Conservation (phyloP, 2,888 invertebrate species). For the Campoplex nolae region DNA sequence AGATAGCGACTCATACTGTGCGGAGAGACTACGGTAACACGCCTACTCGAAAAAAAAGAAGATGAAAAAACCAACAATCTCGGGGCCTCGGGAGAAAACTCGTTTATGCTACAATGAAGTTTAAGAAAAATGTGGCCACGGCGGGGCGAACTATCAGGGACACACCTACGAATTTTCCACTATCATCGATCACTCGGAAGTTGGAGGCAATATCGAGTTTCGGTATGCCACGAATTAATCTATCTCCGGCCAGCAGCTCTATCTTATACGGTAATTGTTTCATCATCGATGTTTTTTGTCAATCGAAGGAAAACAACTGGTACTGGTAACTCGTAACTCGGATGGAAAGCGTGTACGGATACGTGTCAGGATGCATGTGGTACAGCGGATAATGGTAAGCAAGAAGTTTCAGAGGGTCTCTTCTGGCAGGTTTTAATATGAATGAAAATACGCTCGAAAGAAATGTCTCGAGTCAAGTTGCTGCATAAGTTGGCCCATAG, state of each 20-base stretch:
- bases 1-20: constrained; percentile 71
- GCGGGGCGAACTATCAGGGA: constrained; percentile 51
- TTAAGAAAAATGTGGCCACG: constrained; percentile 63
- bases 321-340: constrained; percentile 1
- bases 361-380: constrained; percentile 13
- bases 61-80: constrained; percentile 35
- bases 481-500: constrained; percentile 77
- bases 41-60: constrained; percentile 61
- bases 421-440: constrained; percentile 49
- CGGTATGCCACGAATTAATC: neutral
- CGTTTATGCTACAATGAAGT: constrained; percentile 64
- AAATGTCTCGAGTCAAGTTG: constrained; percentile 64
- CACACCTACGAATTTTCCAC: constrained; percentile 67
- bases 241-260: neutral
- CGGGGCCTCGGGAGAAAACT: constrained; percentile 58
- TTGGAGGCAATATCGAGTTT: constrained; percentile 24
- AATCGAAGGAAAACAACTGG: neutral
- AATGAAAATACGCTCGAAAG: constrained; percentile 58
- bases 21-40: constrained; percentile 63
- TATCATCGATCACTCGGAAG: constrained; percentile 61
- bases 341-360: constrained; percentile 20
- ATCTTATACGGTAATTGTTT: neutral
- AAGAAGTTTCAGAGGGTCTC: constrained; percentile 23
- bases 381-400: neutral
- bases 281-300: constrained; percentile 7